These are phyloP conservation scores for Heliocidaris tuberculata DNA, from an alignment of 35 echinoderm and acorn worm species.

Conservation along the genomic window DNA sequence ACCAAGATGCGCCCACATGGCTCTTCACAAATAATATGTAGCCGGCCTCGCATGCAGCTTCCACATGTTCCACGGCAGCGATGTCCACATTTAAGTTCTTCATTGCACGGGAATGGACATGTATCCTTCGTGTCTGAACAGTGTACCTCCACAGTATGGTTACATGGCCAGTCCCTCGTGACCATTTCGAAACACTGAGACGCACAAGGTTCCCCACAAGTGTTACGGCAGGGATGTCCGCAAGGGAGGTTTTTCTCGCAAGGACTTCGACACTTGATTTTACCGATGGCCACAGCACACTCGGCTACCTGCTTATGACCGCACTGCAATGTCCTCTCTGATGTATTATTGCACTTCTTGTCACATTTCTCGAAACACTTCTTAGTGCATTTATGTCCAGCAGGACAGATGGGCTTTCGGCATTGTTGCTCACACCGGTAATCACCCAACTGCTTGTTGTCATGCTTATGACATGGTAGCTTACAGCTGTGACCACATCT, in stretches of 20 bases:
- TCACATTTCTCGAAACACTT: conserved; percentile 52
- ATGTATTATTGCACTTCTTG: conserved; percentile 49
- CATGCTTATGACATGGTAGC: conserved; percentile 58
- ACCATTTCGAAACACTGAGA: neutral
- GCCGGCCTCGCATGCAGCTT: conserved; percentile 56
- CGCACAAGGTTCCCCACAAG: conserved; percentile 54
- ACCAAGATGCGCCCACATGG: conserved; percentile 64
- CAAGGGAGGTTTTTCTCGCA: conserved; percentile 70
- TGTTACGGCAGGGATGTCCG: conserved; percentile 48
- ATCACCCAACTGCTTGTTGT: conserved; percentile 44
- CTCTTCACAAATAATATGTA: conserved; percentile 50
- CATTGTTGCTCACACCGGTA: conserved; percentile 58
- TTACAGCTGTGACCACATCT: conserved; percentile 69
- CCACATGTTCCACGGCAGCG: conserved; percentile 68
- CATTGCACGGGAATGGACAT: conserved; percentile 32
- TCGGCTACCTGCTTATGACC: conserved; percentile 46
- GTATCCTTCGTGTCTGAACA: conserved; percentile 4
- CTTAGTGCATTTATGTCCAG: conserved; percentile 53
- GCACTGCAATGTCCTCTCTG: conserved; percentile 54
- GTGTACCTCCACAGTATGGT: conserved; percentile 40
- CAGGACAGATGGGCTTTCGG: conserved; percentile 49
- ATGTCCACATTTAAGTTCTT: conserved; percentile 65
- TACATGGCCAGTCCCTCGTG: conserved; percentile 20
- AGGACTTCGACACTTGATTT: conserved; percentile 26
- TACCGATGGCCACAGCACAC: conserved; percentile 1